Base-by-base conservation (phyloP, 2,888 invertebrate genomes). In the Stegana nigrithorax region DNA sequence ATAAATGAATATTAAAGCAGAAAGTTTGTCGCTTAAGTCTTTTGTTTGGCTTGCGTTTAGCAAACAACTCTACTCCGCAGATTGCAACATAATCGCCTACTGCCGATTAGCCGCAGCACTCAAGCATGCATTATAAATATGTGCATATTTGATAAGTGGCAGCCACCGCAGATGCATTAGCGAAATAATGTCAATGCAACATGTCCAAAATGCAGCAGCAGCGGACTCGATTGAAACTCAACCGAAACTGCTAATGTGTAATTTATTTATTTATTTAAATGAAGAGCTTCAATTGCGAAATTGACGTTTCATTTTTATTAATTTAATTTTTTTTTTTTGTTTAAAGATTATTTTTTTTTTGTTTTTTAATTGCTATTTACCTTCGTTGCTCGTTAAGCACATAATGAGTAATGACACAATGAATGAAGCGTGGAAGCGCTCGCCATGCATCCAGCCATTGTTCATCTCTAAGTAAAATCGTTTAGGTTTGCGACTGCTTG, bases 121-220 rank as follows among this genome's bases (percentile, higher is more conserved):
- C 71, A 61, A 62, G 69, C 69, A 59, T 69, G 60, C 42, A 57
- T 51, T 64, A 68, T 71, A 59, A 70, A 69, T 65, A 47, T 59
- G 5, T 60, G 14, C 3, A 39, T 36, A 14, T 14, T 10, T 39
- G 39, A 14, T 39, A n/a, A 39, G 2, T 4, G 17, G 2, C 39
- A 39, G n/a, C n/a, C n/a, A n/a, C n/a, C n/a, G n/a, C n/a, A 39
- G 10, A 39, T 14, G 39, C 39, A 39, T 39, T 17, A 39, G 1
- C 51, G 61, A 59, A 75, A 67, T 75, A 69, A 75, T 75, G 75
- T 73, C 78, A 75, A 75, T 69, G 78, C 60, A 53, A 29, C 7
- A 14, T 27, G 50, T 32, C 58, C 32, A 45, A 58, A 53, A 63
- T 53, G 36, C 51, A 27, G 50, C 23, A 25, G 19, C 26, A 57